These are phyloP conservation scores for Xiphophorus couchianus DNA, from an alignment of 2,113 vertebrate genomes.

Conservation along the genomic window DNA sequence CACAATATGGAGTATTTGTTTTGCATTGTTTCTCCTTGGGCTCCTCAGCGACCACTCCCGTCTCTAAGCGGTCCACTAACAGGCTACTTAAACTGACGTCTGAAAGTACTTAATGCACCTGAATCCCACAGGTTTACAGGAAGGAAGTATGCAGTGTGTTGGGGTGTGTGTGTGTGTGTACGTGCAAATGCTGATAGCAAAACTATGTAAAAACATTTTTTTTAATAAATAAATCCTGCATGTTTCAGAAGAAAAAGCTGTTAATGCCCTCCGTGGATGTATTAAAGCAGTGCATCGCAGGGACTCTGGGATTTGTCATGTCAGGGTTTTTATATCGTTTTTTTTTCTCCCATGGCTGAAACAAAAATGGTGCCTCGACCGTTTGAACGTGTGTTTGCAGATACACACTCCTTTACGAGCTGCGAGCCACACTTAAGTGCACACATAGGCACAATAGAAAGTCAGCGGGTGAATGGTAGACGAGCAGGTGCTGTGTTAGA, in stretches of 20 bases:
- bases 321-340: conserved; percentile 42
- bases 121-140: conserved; percentile 3
- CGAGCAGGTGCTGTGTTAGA: conserved; percentile 71
- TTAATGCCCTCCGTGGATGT: conserved; percentile 48
- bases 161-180: background rate
- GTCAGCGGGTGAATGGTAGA: conserved; percentile 62
- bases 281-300: conserved; percentile 61
- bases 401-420: conserved; percentile 1
- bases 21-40: background rate
- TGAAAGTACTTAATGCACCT: conserved; percentile 8
- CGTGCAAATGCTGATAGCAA: conserved; percentile 14
- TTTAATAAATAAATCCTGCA: conserved; percentile 7
- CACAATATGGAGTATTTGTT: background rate
- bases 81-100: background rate
- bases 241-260: conserved; percentile 52
- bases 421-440: conserved; percentile 7
- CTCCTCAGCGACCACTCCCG: conserved; percentile 12
- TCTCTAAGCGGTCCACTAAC: background rate
- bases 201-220: conserved; percentile 1
- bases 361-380: conserved; percentile 39
- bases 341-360: conserved; percentile 30
- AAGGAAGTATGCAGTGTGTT: background rate
- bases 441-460: conserved; percentile 52
- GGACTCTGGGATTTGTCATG: conserved; percentile 37
- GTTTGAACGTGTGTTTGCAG: conserved; percentile 14